phyloP scores from a whole-genome alignment of 2,113 vertebrate species.

The Phaethornis superciliosus region DNA sequence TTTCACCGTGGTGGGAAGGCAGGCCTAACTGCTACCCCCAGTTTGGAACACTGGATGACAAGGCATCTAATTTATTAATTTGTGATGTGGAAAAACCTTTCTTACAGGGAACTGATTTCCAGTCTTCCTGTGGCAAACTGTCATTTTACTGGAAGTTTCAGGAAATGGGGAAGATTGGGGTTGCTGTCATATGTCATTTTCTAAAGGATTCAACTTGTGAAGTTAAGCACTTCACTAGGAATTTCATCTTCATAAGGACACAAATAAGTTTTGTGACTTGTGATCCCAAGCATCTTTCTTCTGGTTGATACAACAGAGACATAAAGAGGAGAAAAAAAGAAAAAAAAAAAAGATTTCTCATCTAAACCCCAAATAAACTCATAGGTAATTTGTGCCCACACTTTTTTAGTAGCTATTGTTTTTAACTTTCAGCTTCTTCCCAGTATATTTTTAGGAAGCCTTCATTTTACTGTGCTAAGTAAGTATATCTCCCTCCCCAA shows the following conservation, averaged over 20 bases:
- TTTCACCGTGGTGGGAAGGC: conserved; percentile 22
- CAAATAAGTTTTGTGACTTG: background rate
- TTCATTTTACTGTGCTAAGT: background rate
- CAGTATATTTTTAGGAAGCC: background rate
- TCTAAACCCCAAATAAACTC: background rate
- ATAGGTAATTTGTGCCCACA: background rate
- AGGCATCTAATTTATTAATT: conserved; percentile 30
- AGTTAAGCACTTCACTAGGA: background rate
- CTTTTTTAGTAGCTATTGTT: background rate
- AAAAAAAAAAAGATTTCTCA: background rate
- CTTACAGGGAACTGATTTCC: background rate
- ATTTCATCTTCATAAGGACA: background rate
- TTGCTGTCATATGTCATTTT: background rate
- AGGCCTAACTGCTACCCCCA: conserved; percentile 27
- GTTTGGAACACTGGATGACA: conserved; percentile 23
- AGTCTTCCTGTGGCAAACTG: background rate
- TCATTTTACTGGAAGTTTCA: background rate
- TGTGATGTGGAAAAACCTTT: conserved; percentile 43
- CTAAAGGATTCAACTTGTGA: background rate
- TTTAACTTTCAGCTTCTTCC: background rate
- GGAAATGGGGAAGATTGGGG: background rate
- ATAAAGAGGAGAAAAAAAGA: background rate
- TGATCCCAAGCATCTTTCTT: background rate
- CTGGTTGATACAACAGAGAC: background rate
- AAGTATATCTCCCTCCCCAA: background rate